These are phyloP conservation scores for Lycopodina hypogea DNA, from an alignment of 37 sponge, comb jelly and placozoan genomes.

Conservation along the genomic window DNA sequence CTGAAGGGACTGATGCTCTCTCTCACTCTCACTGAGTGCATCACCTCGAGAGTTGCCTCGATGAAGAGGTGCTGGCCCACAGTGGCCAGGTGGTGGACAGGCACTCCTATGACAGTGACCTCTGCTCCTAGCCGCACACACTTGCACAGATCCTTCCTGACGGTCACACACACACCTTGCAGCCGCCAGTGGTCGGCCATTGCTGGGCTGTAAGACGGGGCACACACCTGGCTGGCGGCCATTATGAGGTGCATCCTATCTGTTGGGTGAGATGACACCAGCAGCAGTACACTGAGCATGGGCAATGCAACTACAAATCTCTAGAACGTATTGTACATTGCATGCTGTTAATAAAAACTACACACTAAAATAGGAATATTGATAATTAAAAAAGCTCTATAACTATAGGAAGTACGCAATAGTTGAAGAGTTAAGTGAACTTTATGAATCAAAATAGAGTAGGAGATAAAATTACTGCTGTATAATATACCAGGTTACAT, in stretches of 20 bases:
- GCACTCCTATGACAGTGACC: slow-evolving; percentile 57
- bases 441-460: too few species aligned
- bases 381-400: too few species aligned
- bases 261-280: background rate
- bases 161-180: slow-evolving; percentile 3
- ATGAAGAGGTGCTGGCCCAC: slow-evolving; percentile 3
- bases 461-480: too few species aligned
- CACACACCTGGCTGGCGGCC: background rate
- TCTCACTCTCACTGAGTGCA: too few species aligned
- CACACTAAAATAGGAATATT: too few species aligned
- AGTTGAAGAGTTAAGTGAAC: too few species aligned
- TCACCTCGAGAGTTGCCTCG: slow-evolving; percentile 35
- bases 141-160: slow-evolving; percentile 43
- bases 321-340: background rate
- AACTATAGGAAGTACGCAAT: too few species aligned
- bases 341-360: too few species aligned
- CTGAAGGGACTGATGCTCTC: too few species aligned
- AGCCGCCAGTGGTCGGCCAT: background rate
- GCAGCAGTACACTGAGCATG: background rate
- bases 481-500: too few species aligned
- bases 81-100: slow-evolving; percentile 18
- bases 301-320: background rate
- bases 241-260: background rate
- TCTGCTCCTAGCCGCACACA: slow-evolving; percentile 31
- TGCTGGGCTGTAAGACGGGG: background rate